Conservation (phyloP, 2,113 vertebrate genomes). For the Callionymus lyra region DNA sequence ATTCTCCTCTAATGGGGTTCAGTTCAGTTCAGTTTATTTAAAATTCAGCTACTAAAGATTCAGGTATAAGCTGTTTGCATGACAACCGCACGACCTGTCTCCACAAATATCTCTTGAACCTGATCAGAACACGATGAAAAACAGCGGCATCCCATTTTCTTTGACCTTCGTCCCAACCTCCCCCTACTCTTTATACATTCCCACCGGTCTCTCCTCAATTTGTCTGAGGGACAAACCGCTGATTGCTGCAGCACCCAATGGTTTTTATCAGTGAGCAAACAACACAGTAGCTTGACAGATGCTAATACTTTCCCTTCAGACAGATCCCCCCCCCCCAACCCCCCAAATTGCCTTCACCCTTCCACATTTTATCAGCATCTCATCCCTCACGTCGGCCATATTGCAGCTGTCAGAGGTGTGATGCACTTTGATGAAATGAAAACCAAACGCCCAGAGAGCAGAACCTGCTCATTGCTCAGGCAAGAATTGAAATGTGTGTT, state of each 20-base stretch:
- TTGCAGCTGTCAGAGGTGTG: constrained; percentile 12
- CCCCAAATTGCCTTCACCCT: constrained; percentile 12
- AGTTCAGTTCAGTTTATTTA: too few species aligned
- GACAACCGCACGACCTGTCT: too few species aligned
- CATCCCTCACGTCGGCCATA: constrained; percentile 6
- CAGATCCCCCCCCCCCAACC: constrained; percentile 7
- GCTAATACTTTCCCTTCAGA: constrained; percentile 20
- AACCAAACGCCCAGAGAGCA: background rate
- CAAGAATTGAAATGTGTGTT: background rate
- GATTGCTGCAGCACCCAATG: constrained; percentile 12
- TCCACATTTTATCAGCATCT: background rate
- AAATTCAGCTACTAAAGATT: too few species aligned
- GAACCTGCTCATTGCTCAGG: constrained; percentile 16
- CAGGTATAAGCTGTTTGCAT: too few species aligned
- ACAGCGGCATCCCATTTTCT: background rate
- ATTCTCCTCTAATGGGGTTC: too few species aligned
- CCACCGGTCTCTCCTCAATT: constrained; percentile 2
- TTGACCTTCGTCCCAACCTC: constrained; percentile 22
- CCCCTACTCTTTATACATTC: constrained; percentile 8
- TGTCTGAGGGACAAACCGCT: constrained; percentile 12
- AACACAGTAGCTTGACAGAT: constrained; percentile 17
- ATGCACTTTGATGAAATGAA: constrained; percentile 21
- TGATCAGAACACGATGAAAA: constrained; percentile 1
- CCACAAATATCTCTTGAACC: too few species aligned
- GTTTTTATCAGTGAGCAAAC: constrained; percentile 21